phyloP scores from a whole-genome alignment of 1,140 invertebrate genomes.

The Drosophila tristis region DNA sequence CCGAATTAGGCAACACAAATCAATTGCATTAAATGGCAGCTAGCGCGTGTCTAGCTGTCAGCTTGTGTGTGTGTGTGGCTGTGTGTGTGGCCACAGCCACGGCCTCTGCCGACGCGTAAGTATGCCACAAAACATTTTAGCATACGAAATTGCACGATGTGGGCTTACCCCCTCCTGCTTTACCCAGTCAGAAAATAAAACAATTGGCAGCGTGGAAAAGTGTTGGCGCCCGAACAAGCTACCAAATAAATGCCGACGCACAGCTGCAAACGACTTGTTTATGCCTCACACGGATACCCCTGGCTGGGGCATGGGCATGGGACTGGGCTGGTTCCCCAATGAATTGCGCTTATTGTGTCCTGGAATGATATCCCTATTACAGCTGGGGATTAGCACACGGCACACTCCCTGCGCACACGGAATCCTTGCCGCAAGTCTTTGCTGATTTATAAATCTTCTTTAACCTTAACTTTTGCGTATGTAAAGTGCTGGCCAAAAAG shows the following conservation, averaged over 20 bases:
- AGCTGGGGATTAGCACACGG: constrained; percentile 34
- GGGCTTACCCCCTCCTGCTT: not conserved
- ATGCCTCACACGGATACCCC: constrained; percentile 43
- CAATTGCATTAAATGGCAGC: constrained; percentile 76
- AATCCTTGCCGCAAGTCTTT: constrained; percentile 1
- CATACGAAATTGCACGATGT: constrained; percentile 54
- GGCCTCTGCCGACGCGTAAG: not conserved
- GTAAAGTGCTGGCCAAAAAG: too few species aligned
- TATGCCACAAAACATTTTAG: constrained; percentile 25
- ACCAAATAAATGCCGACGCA: constrained; percentile 66
- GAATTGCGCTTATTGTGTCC: constrained; percentile 16
- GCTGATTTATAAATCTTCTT: too few species aligned
- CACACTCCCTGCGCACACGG: too few species aligned
- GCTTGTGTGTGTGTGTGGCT: constrained; percentile 23
- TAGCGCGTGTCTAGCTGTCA: constrained; percentile 53
- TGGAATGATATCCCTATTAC: constrained; percentile 52
- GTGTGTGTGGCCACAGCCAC: constrained; percentile 23
- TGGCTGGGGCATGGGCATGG: not conserved
- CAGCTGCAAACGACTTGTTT: constrained; percentile 80
- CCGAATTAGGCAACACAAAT: constrained; percentile 75
- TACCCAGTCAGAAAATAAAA: constrained; percentile 16
- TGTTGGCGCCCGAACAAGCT: constrained; percentile 43
- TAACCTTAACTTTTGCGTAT: too few species aligned
- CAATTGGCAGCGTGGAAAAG: constrained; percentile 48
- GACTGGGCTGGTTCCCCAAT: not conserved